Evolutionary conservation across 2,797 vertebrate species (phyloP).

Genomic region (Aulostomus chinensis): DNA sequence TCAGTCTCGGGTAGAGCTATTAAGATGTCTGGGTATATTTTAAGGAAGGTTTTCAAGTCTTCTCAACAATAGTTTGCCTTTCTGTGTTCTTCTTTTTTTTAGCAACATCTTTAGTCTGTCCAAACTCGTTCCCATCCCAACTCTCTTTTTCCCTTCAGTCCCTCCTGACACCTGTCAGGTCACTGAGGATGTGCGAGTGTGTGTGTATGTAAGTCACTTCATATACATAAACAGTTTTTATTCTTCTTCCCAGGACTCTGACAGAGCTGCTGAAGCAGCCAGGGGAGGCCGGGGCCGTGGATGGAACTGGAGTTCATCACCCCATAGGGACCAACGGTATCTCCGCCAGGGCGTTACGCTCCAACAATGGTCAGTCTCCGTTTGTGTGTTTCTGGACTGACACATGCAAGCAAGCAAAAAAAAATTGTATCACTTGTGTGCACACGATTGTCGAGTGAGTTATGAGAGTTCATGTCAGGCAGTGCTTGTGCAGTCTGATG

Average conservation of each 20-base stretch:
- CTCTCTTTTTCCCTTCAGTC: not conserved
- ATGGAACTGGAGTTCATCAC: conserved; percentile 84
- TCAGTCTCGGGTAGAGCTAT: conserved; percentile 5
- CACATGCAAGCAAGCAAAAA: not conserved
- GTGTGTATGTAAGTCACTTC: not conserved
- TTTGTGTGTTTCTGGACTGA: not conserved
- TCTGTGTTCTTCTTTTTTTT: too few species aligned
- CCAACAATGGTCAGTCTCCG: conserved; percentile 82
- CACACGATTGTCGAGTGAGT: too few species aligned
- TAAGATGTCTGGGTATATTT: conserved; percentile 6
- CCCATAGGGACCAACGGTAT: conserved; percentile 86
- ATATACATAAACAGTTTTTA: conserved; percentile 2
- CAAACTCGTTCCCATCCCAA: not conserved
- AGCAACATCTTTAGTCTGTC: not conserved
- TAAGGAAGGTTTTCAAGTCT: conserved; percentile 8
- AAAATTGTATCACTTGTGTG: too few species aligned
- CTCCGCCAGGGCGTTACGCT: conserved; percentile 79
- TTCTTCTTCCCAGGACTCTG: conserved; percentile 80
- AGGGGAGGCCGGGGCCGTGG: conserved; percentile 74
- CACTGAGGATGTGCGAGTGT: not conserved
- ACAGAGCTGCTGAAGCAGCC: conserved; percentile 95
- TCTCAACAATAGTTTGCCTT: too few species aligned
- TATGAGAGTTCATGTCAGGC: too few species aligned
- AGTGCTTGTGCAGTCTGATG: too few species aligned
- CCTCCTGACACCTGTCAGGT: not conserved